A percentile compares a stretch with the other conserved stretches of the same genome.
Evolutionary conservation across 1,140 invertebrate species (phyloP).

Genomic region (Drosophila pallidifrons): DNA sequence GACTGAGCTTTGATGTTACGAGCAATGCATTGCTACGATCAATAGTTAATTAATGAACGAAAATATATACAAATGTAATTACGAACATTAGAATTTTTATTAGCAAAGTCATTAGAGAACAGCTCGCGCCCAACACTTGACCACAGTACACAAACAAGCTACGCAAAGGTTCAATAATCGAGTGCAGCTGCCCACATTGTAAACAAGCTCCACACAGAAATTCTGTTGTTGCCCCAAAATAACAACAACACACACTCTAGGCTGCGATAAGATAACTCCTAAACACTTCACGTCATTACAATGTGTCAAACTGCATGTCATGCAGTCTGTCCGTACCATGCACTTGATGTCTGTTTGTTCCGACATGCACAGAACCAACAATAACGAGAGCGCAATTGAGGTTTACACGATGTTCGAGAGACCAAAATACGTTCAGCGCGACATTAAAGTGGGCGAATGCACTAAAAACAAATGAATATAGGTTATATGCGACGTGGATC

Average conservation of each 20-base stretch:
- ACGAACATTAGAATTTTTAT: conserved; percentile 6
- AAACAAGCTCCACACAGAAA: conserved; percentile 33
- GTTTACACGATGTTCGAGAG: conserved; percentile 2
- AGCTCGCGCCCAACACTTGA: not conserved
- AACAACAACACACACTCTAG: conserved; percentile 21
- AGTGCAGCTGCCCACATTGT: conserved; percentile 38
- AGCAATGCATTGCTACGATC: conserved; percentile 12
- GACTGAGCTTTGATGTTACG: conserved; percentile 54
- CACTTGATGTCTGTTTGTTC: conserved; percentile 25
- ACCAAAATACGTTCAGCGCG: not conserved
- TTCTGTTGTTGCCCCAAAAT: conserved; percentile 36
- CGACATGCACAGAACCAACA: conserved; percentile 32
- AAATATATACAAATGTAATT: conserved; percentile 7
- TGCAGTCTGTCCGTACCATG: conserved; percentile 44
- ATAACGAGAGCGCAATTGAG: conserved; percentile 13
- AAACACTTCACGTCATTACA: conserved; percentile 48
- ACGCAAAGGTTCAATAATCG: conserved; percentile 24
- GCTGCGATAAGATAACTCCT: conserved; percentile 48
- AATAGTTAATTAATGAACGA: conserved; percentile 15
- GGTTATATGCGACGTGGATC: too few species aligned
- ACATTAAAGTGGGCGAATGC: conserved; percentile 1
- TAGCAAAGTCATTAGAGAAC: conserved; percentile 14
- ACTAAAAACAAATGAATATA: not conserved
- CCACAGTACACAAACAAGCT: not conserved
- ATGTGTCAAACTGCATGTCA: conserved; percentile 53